phyloP scores from a whole-genome alignment of 53 echinoderm and acorn worm genomes.

The Paracentrotus lividus region DNA sequence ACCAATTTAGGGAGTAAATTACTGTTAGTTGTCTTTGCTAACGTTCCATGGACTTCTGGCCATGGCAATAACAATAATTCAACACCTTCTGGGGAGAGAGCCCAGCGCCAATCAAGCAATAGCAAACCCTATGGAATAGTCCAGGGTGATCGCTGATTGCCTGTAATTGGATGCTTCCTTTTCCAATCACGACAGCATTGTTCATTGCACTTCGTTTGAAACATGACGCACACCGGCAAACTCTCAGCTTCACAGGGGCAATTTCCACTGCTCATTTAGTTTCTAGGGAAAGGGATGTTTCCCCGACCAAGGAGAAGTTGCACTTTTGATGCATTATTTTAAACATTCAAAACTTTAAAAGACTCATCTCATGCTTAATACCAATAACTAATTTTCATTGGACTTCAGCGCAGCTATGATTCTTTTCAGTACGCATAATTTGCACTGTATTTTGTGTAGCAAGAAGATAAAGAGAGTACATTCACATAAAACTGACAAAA shows the following conservation, averaged over 20 bases:
- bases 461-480: too few species aligned
- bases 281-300: neutral
- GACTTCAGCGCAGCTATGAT: too few species aligned
- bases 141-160: neutral
- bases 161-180: conserved; percentile 48
- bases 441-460: too few species aligned
- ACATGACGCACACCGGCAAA: conserved; percentile 27
- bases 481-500: too few species aligned
- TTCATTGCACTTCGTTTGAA: conserved; percentile 34
- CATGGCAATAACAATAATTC: conserved; percentile 27
- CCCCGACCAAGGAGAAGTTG: neutral
- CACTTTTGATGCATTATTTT: conserved; percentile 13
- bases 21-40: conserved; percentile 6
- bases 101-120: conserved; percentile 10
- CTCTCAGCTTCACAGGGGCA: conserved; percentile 18
- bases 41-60: neutral
- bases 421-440: too few species aligned
- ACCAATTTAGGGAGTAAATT: conserved; percentile 17
- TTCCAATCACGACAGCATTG: conserved; percentile 56
- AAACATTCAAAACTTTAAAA: too few species aligned
- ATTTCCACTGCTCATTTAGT: conserved; percentile 2
- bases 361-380: too few species aligned
- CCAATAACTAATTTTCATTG: too few species aligned
- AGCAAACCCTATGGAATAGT: neutral
- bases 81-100: conserved; percentile 34